Base-by-base conservation (phyloP, 2,113 vertebrate genomes). In the Prolemur simus region DNA sequence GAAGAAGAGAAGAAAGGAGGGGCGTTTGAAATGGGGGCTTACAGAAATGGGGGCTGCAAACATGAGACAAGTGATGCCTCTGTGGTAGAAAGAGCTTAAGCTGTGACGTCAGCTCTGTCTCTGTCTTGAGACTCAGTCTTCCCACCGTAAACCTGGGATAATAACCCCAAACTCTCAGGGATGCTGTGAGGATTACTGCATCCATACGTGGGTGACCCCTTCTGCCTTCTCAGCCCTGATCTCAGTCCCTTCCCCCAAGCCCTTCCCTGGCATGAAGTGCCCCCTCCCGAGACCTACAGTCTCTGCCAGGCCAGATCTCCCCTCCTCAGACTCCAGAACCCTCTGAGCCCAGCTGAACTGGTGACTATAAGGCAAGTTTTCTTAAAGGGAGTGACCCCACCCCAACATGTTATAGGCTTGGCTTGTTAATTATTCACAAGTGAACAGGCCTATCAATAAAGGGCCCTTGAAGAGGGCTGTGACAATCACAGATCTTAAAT, bases 391-490 rank as follows among this genome's bases (percentile, higher is more conserved):
- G 15, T 45, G 47, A 39, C 64, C 29, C 69, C 52, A 58, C 58
- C 88, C 32, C 71, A 63, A 37, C 82, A 73, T 68, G 34, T 87
- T 91, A 89, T 42, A 47, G 66, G 76, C 37, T 82, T 47, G 66
- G 42, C 49, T 71, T 0, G 12, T 95, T 95, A 96, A 96, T 92
- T 68, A 95, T 93, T 97, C 80, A 80, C 60, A 86, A n/a, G 42
- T 68, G 66, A 86, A 88, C 82, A 56, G 88, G 54, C 25, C 34
- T 14, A 17, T 64, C 74, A 77, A 45, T 42, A 78, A 80, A 56
- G 47, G 56, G 73, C 42, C 64, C 73, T 68, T 47, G 4, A 66
- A 47, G 60, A 87, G 80, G 27, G 8, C 63, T 68, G 18, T 58
- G 47, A n/a, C 54, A 56, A 32, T 76, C 58, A 77, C n/a, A 82